Percentiles rank a stretch among this genome's conserved stretches.
Evolutionary conservation across 1,140 invertebrate species (phyloP).

Genomic region (Papilio xuthus): DNA sequence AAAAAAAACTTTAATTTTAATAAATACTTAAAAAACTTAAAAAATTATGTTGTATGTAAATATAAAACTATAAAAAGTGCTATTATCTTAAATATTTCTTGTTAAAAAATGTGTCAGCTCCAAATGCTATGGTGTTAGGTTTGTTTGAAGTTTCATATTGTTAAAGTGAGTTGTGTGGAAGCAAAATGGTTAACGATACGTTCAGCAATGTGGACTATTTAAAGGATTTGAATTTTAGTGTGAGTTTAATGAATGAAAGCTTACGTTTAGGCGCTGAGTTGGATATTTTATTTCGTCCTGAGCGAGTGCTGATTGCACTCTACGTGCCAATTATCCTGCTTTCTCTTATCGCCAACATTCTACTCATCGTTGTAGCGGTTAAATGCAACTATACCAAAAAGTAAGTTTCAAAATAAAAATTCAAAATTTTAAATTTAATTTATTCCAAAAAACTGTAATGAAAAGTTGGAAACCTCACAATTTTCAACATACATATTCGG

Average conservation of each 20-base stretch:
- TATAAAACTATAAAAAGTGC: not conserved
- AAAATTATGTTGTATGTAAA: not conserved
- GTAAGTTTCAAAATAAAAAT: slow-evolving; percentile 66
- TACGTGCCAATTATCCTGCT: slow-evolving; percentile 83
- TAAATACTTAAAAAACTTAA: not conserved
- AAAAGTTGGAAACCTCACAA: too few relatives aligned
- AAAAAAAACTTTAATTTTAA: not conserved
- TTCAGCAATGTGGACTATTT: slow-evolving; percentile 45
- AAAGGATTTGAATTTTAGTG: slow-evolving; percentile 53
- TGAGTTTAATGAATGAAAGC: slow-evolving; percentile 49
- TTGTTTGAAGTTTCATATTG: not conserved
- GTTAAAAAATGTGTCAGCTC: not conserved
- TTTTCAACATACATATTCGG: too few relatives aligned
- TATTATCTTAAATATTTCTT: not conserved
- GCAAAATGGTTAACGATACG: slow-evolving; percentile 35
- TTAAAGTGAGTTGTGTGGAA: not conserved
- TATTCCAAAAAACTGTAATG: too few relatives aligned
- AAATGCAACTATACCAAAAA: slow-evolving; percentile 85
- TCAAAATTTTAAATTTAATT: too few relatives aligned
- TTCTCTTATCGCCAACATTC: slow-evolving; percentile 82
- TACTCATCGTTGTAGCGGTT: slow-evolving; percentile 84
- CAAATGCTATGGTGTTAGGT: not conserved
- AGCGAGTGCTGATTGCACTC: slow-evolving; percentile 80
- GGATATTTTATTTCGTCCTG: slow-evolving; percentile 70
- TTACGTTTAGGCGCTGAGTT: slow-evolving; percentile 57